Evolutionary conservation across 2,113 vertebrate species (phyloP).

Genomic region (Ranitomeya imitator): DNA sequence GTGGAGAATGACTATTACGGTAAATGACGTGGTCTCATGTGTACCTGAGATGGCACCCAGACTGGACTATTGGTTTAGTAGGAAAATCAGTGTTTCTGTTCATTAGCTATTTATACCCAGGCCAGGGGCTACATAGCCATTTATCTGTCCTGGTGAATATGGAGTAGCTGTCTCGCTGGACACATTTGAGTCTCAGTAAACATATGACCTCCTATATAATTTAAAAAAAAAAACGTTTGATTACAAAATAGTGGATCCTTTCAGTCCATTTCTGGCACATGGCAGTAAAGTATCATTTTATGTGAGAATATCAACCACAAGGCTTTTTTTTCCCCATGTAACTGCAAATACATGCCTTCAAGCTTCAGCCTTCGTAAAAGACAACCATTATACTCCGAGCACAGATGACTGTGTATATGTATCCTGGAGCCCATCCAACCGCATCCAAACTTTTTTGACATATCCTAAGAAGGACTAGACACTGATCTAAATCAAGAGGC

Average conservation of each 20-base stretch:
- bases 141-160: constrained; percentile 61
- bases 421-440: constrained; percentile 72
- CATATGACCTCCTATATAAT: constrained; percentile 69
- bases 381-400: constrained; percentile 70
- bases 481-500: constrained; percentile 61
- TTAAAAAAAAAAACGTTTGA: constrained; percentile 71
- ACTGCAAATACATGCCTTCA: constrained; percentile 74
- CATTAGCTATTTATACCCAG: constrained; percentile 72
- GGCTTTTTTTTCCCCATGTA: constrained; percentile 69
- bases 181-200: constrained; percentile 66
- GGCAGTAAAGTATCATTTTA: constrained; percentile 69
- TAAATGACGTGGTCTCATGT: not conserved
- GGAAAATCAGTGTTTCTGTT: constrained; percentile 64
- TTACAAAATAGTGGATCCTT: constrained; percentile 78
- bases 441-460: constrained; percentile 62
- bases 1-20: not conserved
- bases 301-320: constrained; percentile 68
- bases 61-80: constrained; percentile 56
- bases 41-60: constrained; percentile 31
- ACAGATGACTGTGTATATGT: constrained; percentile 71
- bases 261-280: constrained; percentile 72
- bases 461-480: constrained; percentile 68
- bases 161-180: constrained; percentile 63
- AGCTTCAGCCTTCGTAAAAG: constrained; percentile 71
- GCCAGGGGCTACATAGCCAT: constrained; percentile 49